Evolutionary conservation across 2,113 vertebrate species (phyloP).

Genomic region (Oriolus oriolus): DNA sequence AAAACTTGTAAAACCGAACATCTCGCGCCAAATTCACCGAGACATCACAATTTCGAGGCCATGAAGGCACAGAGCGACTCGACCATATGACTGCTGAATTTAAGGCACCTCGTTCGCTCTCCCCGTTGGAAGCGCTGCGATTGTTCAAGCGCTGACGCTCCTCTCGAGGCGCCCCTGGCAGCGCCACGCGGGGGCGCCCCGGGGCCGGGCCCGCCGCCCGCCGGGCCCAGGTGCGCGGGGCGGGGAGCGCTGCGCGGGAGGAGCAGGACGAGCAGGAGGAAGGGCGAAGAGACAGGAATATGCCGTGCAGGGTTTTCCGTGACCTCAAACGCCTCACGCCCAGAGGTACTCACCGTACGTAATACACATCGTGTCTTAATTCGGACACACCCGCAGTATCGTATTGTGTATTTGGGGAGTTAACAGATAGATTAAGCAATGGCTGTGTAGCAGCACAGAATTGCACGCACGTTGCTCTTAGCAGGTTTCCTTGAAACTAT

Average conservation of each 20-base stretch:
- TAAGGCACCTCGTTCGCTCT: not conserved
- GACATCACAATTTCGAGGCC: not conserved
- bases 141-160: fast-evolving
- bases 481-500: not conserved
- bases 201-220: not conserved
- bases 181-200: not conserved
- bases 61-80: fast-evolving
- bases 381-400: not conserved
- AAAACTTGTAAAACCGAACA: not conserved
- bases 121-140: fast-evolving
- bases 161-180: fast-evolving
- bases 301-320: fast-evolving
- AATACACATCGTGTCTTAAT: fast-evolving
- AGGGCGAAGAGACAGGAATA: fast-evolving
- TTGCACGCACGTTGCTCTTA: fast-evolving
- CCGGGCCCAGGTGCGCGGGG: not conserved
- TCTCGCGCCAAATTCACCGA: not conserved
- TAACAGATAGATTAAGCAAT: not conserved
- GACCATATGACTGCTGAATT: fast-evolving
- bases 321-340: not conserved
- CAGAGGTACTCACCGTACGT: not conserved
- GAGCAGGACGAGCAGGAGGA: not conserved
- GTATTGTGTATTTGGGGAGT: not conserved
- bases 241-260: too few relatives aligned
- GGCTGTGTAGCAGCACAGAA: not conserved